A percentile compares a stretch with the other conserved stretches of the same genome.
These are phyloP conservation scores for Chloropsis hardwickii DNA, from an alignment of 2,113 vertebrate genomes.

Conservation along the genomic window DNA sequence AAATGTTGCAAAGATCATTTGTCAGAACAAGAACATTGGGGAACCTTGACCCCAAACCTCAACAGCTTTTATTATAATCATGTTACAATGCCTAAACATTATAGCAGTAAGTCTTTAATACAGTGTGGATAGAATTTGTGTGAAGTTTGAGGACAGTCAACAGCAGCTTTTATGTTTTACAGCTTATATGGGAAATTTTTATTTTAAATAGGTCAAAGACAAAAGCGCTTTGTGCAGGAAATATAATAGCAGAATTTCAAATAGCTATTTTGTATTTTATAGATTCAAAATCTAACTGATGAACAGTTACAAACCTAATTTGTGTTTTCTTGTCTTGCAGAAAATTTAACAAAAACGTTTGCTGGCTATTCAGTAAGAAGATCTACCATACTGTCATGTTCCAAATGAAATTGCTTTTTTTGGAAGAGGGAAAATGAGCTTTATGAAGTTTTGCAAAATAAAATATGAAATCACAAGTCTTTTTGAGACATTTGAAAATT, in stretches of 20 bases:
- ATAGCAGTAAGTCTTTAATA: background rate
- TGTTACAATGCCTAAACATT: background rate
- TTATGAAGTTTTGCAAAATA: background rate
- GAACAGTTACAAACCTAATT: background rate
- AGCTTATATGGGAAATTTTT: background rate
- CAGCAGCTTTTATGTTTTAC: background rate
- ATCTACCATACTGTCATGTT: background rate
- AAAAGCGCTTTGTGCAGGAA: background rate
- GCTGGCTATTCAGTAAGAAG: background rate
- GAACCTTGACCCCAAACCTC: conserved; percentile 21
- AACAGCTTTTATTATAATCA: background rate
- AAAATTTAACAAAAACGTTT: background rate
- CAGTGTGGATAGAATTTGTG: background rate
- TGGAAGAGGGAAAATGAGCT: background rate
- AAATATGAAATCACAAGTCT: background rate
- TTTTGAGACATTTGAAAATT: background rate
- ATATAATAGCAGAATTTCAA: background rate
- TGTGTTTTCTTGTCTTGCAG: background rate
- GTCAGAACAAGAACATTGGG: conserved; percentile 6
- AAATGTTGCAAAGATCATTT: conserved; percentile 15
- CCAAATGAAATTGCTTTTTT: background rate
- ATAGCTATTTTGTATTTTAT: background rate
- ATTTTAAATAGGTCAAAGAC: conserved; percentile 11
- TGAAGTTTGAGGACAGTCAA: background rate
- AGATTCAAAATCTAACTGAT: background rate